Conservation (phyloP, 1,140 invertebrate species). For the Dinothrombium tinctorium region DNA sequence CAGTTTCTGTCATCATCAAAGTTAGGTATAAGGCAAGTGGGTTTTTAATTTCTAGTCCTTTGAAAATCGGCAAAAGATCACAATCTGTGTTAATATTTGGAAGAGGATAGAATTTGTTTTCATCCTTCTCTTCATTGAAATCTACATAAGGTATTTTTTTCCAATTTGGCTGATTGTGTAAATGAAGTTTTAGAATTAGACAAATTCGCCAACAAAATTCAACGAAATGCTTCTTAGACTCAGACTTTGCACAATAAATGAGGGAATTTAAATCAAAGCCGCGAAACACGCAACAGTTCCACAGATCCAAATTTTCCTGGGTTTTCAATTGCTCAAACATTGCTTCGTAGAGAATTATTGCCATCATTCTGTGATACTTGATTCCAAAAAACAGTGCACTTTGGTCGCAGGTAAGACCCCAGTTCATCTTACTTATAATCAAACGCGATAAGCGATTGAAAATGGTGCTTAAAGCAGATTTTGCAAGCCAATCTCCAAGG, state of each 20-base stretch:
- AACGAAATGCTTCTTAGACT: neutral
- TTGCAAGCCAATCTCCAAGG: conserved; percentile 5
- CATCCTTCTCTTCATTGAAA: neutral
- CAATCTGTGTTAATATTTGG: conserved; percentile 2
- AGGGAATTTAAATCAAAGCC: neutral
- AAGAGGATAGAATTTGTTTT: conserved; percentile 1
- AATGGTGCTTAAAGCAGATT: neutral
- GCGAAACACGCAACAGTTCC: neutral
- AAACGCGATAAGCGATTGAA: conserved; percentile 8
- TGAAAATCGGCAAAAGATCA: conserved; percentile 5
- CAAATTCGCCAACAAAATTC: conserved; percentile 10
- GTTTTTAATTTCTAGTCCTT: conserved; percentile 5
- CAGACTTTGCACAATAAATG: conserved; percentile 4
- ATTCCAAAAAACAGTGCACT: neutral
- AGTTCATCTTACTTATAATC: conserved; percentile 8
- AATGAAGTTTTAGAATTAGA: conserved; percentile 6
- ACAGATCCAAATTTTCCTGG: neutral
- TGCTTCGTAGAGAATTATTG: conserved; percentile 5
- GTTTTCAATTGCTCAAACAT: conserved; percentile 1
- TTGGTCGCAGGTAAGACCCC: conserved; percentile 1
- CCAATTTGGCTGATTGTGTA: neutral
- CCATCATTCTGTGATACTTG: conserved; percentile 1
- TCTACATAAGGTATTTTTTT: neutral
- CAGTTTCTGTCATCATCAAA: conserved; percentile 8
- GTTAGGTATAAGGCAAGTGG: conserved; percentile 7